These are phyloP conservation scores for Aplidium turbinatum DNA, from an alignment of 23 tunicate genomes.

Conservation along the genomic window DNA sequence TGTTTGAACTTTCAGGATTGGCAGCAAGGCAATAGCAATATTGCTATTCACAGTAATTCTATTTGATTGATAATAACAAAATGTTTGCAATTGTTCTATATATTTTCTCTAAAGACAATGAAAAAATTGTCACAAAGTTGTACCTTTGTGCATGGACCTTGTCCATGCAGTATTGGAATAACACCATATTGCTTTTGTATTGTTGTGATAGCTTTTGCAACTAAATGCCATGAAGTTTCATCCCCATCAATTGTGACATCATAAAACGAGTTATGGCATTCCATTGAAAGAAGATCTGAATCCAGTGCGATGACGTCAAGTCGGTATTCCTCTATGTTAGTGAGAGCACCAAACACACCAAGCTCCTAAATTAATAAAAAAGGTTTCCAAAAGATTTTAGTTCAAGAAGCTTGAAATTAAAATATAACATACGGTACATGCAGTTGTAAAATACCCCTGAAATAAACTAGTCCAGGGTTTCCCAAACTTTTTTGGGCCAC, in stretches of 20 bases:
- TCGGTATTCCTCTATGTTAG: constrained; percentile 73
- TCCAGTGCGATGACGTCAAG: constrained; percentile 79
- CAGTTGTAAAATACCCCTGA: no score
- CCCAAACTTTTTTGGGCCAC: no score
- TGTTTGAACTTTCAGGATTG: no score
- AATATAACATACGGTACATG: no score
- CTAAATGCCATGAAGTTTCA: constrained; percentile 53
- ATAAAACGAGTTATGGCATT: constrained; percentile 45
- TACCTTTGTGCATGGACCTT: constrained; percentile 75
- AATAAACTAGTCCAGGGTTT: no score
- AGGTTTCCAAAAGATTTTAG: not conserved
- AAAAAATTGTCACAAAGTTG: no score
- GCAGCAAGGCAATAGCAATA: no score
- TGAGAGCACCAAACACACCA: constrained; percentile 63
- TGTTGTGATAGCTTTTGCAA: constrained; percentile 57
- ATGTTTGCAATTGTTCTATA: no score
- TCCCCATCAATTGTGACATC: constrained; percentile 76
- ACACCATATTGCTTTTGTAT: constrained; percentile 81
- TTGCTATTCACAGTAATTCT: no score
- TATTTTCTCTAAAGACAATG: no score
- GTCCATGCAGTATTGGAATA: constrained; percentile 76
- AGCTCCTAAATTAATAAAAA: constrained; percentile 63
- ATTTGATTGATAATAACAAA: no score
- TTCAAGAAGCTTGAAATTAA: no score
- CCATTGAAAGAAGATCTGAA: constrained; percentile 81